Evolutionary conservation across 2,888 invertebrate genomes (phyloP).

Genomic region (Ecdyonurus torrentis): DNA sequence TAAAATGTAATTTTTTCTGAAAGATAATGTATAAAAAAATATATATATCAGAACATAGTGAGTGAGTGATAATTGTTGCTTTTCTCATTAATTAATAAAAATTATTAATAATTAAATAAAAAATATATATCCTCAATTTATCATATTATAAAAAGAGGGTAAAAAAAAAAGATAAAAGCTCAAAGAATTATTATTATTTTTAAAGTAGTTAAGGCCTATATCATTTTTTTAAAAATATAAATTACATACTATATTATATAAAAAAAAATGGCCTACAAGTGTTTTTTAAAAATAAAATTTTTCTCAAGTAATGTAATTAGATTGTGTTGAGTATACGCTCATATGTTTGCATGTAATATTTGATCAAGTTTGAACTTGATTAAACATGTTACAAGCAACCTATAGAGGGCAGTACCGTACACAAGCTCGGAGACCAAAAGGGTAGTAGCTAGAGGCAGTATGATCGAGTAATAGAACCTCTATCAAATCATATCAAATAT

Average conservation of each 20-base stretch:
- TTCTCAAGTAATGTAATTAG: no score
- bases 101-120: not conserved
- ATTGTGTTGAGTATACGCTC: not conserved
- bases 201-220: not conserved
- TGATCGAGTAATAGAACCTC: not conserved
- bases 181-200: not conserved
- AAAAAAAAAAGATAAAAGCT: not conserved
- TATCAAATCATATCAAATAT: no score
- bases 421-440: slow-evolving; percentile 3
- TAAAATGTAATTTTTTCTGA: not conserved
- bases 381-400: no score
- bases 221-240: not conserved
- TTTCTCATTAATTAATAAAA: not conserved
- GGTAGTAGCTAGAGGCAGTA: slow-evolving; percentile 1
- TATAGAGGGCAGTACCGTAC: not conserved
- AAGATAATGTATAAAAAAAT: not conserved
- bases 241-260: not conserved
- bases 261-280: no score
- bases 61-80: not conserved
- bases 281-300: no score
- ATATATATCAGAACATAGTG: no score
- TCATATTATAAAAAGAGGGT: not conserved
- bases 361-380: no score
- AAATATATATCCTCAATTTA: not conserved
- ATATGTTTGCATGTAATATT: no score